Evolutionary conservation across 1,140 invertebrate genomes (phyloP).

Genomic region (Nautilus pompilius): DNA sequence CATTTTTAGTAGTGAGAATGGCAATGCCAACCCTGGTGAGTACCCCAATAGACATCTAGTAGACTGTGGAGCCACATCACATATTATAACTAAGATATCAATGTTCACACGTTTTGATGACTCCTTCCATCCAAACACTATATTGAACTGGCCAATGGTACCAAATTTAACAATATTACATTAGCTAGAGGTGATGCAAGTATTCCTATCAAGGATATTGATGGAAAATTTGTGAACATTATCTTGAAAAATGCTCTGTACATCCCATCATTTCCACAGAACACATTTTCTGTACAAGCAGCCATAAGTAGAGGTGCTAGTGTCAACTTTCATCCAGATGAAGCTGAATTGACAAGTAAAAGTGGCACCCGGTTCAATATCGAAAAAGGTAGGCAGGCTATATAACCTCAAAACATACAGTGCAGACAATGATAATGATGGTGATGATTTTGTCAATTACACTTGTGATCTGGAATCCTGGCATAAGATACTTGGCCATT

Average conservation of each 20-base stretch:
- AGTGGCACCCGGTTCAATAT: too few relatives aligned
- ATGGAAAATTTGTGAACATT: neutral
- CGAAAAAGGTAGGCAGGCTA: too few relatives aligned
- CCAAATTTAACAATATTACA: neutral
- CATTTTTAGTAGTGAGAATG: neutral
- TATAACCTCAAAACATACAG: too few relatives aligned
- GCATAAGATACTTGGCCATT: too few relatives aligned
- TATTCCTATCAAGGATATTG: conserved; percentile 1
- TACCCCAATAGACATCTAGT: too few relatives aligned
- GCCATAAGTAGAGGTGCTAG: too few relatives aligned
- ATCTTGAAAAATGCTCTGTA: conserved; percentile 12
- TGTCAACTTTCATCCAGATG: too few relatives aligned
- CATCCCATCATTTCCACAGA: conserved; percentile 12
- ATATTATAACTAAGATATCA: conserved; percentile 12
- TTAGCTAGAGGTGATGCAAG: conserved; percentile 3
- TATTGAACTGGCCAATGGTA: conserved; percentile 18
- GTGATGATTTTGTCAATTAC: too few relatives aligned
- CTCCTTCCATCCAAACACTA: conserved; percentile 8
- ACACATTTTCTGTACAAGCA: conserved; percentile 12
- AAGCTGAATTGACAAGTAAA: too few relatives aligned
- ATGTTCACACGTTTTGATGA: conserved; percentile 9
- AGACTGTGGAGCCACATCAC: too few relatives aligned
- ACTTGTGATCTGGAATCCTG: too few relatives aligned
- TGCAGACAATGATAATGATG: too few relatives aligned
- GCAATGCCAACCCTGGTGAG: neutral